Conservation (phyloP, 2,113 vertebrate species). For the Zosterops hypoxanthus region DNA sequence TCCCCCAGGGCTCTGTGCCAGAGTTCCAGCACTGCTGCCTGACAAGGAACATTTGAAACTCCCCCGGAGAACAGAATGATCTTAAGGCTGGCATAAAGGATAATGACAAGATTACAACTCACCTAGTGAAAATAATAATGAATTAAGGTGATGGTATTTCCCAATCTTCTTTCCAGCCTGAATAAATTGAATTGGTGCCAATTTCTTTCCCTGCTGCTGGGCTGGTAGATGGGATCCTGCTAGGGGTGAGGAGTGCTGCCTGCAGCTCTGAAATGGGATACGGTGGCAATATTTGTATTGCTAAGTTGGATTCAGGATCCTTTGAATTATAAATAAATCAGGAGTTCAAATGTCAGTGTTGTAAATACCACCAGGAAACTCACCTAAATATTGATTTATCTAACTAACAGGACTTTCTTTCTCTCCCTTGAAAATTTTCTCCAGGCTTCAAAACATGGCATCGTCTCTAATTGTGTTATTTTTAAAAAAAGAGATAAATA, state of each 20-base stretch:
- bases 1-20: neutral
- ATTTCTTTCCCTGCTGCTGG: neutral
- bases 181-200: neutral
- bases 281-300: neutral
- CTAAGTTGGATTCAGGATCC: neutral
- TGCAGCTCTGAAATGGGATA: neutral
- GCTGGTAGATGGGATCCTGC: neutral
- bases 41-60: neutral
- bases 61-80: neutral
- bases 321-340: neutral
- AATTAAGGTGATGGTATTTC: slow-evolving; percentile 35
- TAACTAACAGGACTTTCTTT: neutral
- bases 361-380: neutral
- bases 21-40: neutral
- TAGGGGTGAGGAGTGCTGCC: neutral
- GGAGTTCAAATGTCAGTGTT: neutral
- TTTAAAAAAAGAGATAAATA: neutral
- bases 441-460: neutral
- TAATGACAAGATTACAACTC: slow-evolving; percentile 41
- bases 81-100: neutral
- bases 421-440: neutral
- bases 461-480: neutral
- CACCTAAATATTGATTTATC: neutral
- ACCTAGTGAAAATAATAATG: slow-evolving; percentile 11
- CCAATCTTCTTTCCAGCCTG: neutral